Evolutionary conservation across 1,140 invertebrate genomes (phyloP).

Genomic region (Trissolcus basalis): DNA sequence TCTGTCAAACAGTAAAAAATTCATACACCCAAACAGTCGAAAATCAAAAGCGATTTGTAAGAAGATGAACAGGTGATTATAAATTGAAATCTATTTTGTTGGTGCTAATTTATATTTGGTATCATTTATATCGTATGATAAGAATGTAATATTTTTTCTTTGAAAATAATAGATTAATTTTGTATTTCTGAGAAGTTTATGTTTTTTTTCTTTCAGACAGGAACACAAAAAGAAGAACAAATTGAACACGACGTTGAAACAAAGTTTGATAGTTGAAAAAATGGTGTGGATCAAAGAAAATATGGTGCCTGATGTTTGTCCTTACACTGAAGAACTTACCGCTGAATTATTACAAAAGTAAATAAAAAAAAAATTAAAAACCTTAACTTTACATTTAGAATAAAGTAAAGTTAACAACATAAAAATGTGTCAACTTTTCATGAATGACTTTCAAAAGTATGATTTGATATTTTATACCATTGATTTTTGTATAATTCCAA

Average conservation of each 20-base stretch:
- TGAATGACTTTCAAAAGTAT: too few relatives aligned
- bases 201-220: constrained; percentile 70
- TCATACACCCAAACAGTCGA: constrained; percentile 84
- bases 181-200: too few relatives aligned
- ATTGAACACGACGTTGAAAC: constrained; percentile 80
- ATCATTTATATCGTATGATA: too few relatives aligned
- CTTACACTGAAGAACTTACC: constrained; percentile 78
- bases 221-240: constrained; percentile 81
- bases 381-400: constrained; percentile 5
- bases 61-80: constrained; percentile 80
- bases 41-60: constrained; percentile 83
- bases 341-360: constrained; percentile 79
- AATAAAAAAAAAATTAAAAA: constrained; percentile 46
- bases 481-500: too few relatives aligned
- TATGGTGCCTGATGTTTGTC: constrained; percentile 76
- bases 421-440: too few relatives aligned
- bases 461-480: too few relatives aligned
- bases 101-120: too few relatives aligned
- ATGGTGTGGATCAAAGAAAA: constrained; percentile 82
- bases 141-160: too few relatives aligned
- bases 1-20: constrained; percentile 77
- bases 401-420: too few relatives aligned
- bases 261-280: constrained; percentile 84
- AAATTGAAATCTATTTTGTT: too few relatives aligned
- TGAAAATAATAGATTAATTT: too few relatives aligned